Conservation (phyloP, 2,113 vertebrate genomes). For the Boulengeromyrus knoepffleri region DNA sequence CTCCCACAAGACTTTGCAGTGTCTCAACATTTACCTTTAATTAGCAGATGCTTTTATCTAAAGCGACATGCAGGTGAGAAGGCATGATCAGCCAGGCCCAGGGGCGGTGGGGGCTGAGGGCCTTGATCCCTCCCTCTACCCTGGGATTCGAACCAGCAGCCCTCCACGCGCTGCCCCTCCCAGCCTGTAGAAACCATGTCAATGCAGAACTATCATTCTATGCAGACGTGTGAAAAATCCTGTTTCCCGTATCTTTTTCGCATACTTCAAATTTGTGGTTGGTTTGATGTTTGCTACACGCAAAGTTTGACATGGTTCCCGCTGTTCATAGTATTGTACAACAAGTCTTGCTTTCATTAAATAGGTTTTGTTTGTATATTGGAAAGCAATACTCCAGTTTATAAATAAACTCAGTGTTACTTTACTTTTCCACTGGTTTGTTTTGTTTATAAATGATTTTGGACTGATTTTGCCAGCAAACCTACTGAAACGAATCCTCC, state of each 20-base stretch:
- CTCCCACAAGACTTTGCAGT: neutral
- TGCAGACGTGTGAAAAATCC: neutral
- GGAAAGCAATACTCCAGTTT: constrained; percentile 48
- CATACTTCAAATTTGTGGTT: neutral
- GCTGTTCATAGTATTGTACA: constrained; percentile 46
- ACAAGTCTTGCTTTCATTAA: constrained; percentile 40
- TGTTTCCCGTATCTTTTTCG: neutral
- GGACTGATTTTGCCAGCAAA: neutral
- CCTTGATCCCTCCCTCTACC: neutral
- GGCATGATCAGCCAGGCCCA: neutral
- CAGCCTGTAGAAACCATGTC: neutral
- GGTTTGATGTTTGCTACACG: neutral
- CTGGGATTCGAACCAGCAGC: neutral
- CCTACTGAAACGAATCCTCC: neutral
- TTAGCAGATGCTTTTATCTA: neutral
- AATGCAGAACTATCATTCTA: neutral
- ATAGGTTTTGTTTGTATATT: constrained; percentile 37
- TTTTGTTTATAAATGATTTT: neutral
- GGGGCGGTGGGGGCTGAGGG: neutral
- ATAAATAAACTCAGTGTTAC: constrained; percentile 50
- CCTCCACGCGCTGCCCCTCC: neutral
- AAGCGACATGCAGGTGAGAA: neutral
- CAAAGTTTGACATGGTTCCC: constrained; percentile 19
- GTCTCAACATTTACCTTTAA: neutral
- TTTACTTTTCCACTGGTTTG: neutral